Conservation (phyloP, 2,888 invertebrate genomes). For the Punctoribates punctum region DNA sequence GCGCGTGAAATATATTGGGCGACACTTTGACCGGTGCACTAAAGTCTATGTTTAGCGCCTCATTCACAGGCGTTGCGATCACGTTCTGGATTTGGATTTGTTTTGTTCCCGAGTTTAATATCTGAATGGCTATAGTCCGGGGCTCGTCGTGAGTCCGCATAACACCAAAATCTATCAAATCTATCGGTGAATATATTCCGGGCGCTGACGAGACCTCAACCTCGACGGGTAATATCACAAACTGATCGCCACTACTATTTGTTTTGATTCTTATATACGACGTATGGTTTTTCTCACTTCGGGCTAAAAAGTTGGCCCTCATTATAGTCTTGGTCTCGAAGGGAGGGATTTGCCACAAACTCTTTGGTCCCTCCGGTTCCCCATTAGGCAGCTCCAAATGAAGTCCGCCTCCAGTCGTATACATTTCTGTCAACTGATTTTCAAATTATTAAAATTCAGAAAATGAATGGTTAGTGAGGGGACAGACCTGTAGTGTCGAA, state of each 20-base stretch:
- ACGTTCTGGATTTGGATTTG: conserved; percentile 62
- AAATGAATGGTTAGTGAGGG: conserved; percentile 43
- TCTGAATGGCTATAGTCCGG: conserved; percentile 62
- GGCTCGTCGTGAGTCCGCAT: conserved; percentile 67
- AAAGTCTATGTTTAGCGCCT: conserved; percentile 64
- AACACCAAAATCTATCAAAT: conserved; percentile 75
- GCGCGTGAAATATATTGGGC: conserved; percentile 56
- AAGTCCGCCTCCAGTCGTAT: conserved; percentile 78
- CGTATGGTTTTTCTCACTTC: conserved; percentile 73
- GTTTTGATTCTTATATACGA: conserved; percentile 76
- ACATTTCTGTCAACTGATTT: conserved; percentile 58
- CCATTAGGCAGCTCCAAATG: conserved; percentile 78
- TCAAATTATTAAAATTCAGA: conserved; percentile 30
- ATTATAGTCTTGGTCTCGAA: conserved; percentile 82
- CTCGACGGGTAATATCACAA: conserved; percentile 74
- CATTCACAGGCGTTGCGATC: conserved; percentile 62
- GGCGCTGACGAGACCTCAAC: conserved; percentile 68
- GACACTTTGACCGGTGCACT: conserved; percentile 61
- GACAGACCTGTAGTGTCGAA: conserved; percentile 72
- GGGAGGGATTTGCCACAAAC: conserved; percentile 84
- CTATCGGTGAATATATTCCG: conserved; percentile 73
- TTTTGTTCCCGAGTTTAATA: conserved; percentile 66
- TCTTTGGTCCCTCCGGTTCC: conserved; percentile 71
- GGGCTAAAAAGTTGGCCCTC: conserved; percentile 73
- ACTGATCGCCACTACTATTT: conserved; percentile 58